phyloP scores from a whole-genome alignment of 1,140 invertebrate species.

The Mizuhopecten yessoensis region DNA sequence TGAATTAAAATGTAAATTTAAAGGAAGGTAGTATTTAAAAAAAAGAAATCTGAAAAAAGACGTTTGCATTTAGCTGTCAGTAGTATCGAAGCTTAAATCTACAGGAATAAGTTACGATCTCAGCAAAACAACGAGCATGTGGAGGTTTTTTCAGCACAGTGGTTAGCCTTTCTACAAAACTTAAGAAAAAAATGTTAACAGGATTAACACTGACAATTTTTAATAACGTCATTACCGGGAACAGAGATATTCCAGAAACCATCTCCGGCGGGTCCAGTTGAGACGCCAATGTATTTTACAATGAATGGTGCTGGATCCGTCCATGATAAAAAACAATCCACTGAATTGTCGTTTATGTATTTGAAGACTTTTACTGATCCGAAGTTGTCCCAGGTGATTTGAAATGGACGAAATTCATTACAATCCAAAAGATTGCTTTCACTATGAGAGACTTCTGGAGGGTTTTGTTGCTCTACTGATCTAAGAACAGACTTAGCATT shows the following conservation, averaged over 20 bases:
- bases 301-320: background rate
- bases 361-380: background rate
- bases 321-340: background rate
- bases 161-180: too few relatives aligned
- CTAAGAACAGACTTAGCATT: background rate
- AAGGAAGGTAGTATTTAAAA: too few relatives aligned
- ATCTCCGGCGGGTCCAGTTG: background rate
- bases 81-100: too few relatives aligned
- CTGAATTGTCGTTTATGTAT: background rate
- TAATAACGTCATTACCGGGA: background rate
- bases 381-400: background rate
- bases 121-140: too few relatives aligned
- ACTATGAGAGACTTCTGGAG: background rate
- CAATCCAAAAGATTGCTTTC: background rate
- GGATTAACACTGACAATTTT: too few relatives aligned
- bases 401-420: background rate
- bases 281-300: background rate
- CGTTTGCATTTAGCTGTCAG: too few relatives aligned
- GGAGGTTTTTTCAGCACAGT: too few relatives aligned
- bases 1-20: too few relatives aligned
- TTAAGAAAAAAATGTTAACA: too few relatives aligned
- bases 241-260: background rate
- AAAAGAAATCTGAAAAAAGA: too few relatives aligned
- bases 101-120: too few relatives aligned
- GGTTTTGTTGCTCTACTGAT: background rate